phyloP scores from a whole-genome alignment of 2,888 invertebrate species.

The Palloptera scutellata region DNA sequence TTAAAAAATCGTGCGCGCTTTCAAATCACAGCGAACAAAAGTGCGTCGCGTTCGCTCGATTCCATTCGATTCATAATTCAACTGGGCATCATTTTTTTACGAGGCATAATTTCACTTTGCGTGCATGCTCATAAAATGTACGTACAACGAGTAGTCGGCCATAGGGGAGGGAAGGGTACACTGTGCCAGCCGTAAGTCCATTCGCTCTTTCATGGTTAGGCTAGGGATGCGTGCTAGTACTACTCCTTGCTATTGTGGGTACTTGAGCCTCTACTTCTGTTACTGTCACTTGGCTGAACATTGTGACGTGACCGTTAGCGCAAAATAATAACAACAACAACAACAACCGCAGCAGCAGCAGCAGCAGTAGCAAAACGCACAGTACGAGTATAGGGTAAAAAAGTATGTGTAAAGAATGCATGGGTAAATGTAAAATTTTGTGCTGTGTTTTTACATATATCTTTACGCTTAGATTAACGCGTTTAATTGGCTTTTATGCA shows the following conservation, averaged over 20 bases:
- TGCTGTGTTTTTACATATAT: conserved; percentile 31
- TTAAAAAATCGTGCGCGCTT: no score
- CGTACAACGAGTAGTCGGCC: no score
- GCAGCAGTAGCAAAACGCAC: no score
- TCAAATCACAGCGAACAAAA: no score
- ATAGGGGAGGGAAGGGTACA: no score
- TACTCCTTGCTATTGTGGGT: neutral
- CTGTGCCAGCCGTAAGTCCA: no score
- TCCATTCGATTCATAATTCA: neutral
- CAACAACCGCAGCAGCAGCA: no score
- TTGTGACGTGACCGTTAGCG: conserved; percentile 4
- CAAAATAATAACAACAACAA: neutral
- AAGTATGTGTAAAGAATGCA: neutral
- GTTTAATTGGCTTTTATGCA: conserved; percentile 35
- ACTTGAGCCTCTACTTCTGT: conserved; percentile 7
- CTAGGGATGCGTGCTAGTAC: no score
- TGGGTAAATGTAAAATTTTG: neutral
- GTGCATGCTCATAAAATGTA: conserved; percentile 18
- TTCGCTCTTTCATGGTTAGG: no score
- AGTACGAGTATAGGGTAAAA: neutral
- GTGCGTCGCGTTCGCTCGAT: neutral
- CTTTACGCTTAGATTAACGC: conserved; percentile 38
- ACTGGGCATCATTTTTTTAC: conserved; percentile 20
- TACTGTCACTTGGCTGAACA: conserved; percentile 19
- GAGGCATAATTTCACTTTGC: conserved; percentile 24